These are phyloP conservation scores for Ctenoplectra terminalis DNA, from an alignment of 1,140 invertebrate species.

Conservation along the genomic window DNA sequence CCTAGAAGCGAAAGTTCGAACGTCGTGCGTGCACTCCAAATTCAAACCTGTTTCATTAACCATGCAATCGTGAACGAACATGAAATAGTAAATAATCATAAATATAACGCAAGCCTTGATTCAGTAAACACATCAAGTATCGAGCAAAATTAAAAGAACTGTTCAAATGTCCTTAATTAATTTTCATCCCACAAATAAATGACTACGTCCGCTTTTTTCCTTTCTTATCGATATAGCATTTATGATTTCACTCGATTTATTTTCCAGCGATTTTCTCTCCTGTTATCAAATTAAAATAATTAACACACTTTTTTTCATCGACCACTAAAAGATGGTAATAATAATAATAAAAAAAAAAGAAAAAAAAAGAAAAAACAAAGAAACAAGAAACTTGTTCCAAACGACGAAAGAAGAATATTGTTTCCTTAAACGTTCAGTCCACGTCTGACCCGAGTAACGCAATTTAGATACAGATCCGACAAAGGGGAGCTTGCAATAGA, in stretches of 20 bases:
- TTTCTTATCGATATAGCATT: too few relatives aligned
- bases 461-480: constrained; percentile 12
- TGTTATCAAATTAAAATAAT: too few relatives aligned
- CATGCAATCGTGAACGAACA: neutral
- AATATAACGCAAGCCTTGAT: neutral
- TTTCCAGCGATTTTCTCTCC: too few relatives aligned
- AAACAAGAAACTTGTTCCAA: neutral
- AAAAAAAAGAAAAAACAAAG: too few relatives aligned
- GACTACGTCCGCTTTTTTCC: too few relatives aligned
- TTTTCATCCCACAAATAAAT: too few relatives aligned
- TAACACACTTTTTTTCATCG: neutral
- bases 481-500: neutral
- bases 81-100: neutral
- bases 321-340: neutral
- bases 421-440: constrained; percentile 15
- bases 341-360: too few relatives aligned
- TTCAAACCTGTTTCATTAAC: neutral
- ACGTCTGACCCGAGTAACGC: constrained; percentile 32
- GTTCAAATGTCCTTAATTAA: too few relatives aligned
- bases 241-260: too few relatives aligned
- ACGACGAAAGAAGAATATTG: neutral
- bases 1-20: neutral
- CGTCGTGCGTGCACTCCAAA: neutral
- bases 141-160: too few relatives aligned
- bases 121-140: neutral